Evolutionary conservation across 2,888 invertebrate genomes (phyloP), one percentile per base, ranked within the genome.

Genomic region (Heterodera filipjevi): DNA sequence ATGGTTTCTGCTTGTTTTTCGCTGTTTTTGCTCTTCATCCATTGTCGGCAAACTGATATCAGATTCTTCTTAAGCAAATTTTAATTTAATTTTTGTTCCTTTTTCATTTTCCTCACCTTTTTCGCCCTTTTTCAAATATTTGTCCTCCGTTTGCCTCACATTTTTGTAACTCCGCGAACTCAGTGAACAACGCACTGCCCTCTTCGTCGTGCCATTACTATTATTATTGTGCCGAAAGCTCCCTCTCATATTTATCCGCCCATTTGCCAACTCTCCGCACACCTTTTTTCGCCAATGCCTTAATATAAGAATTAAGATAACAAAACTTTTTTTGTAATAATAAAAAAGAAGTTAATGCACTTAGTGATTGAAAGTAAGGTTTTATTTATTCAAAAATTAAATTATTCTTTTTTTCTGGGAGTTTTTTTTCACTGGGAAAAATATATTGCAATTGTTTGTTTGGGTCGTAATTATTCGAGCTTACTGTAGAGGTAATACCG

Each of bases 251-350:
- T 22, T 59, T 27, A 33, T 32, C 3, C 75, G 19, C 30, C 75
- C 75, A 64, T 75, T 75, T 12, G 64, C 30, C 10, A 75, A 44
- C 27, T 30, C 75, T 33, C 75, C 64, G 46, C 75, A 66, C 22
- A 66, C 66, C 66, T 39, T 75, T 75, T 66, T 75, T 44, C 75
- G 53, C 75, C 75, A 75, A 66, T 75, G 27, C 59, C 75, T 75
- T 12, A n/a, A 8, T 5, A 66, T n/a, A 27, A 27, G 10, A n/a
- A n/a, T n/a, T n/a, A n/a, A n/a, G n/a, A n/a, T 5, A 75, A 32
- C 30, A 39, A 53, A 53, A 19, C 2, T 53, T 19, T 49, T 49
- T 49, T 19, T 53, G 16, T 53, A 53, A 53, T 53, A 39, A 10
- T 39, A n/a, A n/a, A n/a, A n/a, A n/a, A n/a, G n/a, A n/a, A n/a